Evolutionary conservation across 1,140 invertebrate species (phyloP).

Genomic region (Rhizoglyphus robini): DNA sequence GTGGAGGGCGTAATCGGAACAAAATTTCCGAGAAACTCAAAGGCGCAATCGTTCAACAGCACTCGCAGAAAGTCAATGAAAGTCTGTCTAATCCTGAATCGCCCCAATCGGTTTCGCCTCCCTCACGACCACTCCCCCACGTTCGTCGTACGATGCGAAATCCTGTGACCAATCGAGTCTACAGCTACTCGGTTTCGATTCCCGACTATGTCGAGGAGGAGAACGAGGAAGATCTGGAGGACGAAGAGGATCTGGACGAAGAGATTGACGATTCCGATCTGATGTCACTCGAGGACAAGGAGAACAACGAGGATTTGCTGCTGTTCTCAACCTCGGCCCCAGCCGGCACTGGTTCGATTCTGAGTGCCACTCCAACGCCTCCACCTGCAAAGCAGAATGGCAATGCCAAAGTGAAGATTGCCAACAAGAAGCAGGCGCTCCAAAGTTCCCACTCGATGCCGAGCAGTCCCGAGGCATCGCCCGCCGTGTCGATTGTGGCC

Average conservation of each 20-base stretch:
- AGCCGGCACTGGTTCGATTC: background rate
- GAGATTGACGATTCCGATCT: background rate
- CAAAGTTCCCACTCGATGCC: background rate
- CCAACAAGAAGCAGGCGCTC: background rate
- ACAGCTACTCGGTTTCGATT: conserved; percentile 12
- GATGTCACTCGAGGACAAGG: background rate
- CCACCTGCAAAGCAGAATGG: background rate
- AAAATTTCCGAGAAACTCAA: background rate
- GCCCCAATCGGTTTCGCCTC: background rate
- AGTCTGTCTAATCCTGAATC: background rate
- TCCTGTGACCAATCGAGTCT: background rate
- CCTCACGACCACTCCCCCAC: conserved; percentile 1
- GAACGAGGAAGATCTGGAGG: conserved; percentile 5
- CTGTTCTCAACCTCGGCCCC: background rate
- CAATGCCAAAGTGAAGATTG: background rate
- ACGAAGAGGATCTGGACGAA: background rate
- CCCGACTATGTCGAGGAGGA: conserved; percentile 9
- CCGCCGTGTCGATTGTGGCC: too few relatives aligned
- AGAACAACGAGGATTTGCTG: background rate
- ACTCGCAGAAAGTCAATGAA: background rate
- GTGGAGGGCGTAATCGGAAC: background rate
- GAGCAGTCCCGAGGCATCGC: background rate
- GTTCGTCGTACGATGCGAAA: conserved; percentile 1
- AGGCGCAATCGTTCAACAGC: background rate
- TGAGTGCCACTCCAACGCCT: background rate